phyloP scores from a whole-genome alignment of 2,888 invertebrate species.

The Eurois occulta region DNA sequence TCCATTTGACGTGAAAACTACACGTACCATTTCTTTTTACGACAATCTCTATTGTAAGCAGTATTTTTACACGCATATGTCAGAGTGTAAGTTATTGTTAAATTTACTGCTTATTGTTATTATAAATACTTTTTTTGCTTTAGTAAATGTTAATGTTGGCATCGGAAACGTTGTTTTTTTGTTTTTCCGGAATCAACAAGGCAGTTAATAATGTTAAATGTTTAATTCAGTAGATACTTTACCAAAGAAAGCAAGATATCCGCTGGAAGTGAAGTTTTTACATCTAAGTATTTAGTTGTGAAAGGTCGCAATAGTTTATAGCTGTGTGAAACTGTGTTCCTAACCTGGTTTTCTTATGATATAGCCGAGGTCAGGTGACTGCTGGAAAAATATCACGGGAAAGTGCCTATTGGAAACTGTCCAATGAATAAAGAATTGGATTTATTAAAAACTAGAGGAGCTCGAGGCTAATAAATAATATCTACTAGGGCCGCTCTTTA shows the following conservation, averaged over 20 bases:
- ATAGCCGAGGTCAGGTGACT: slow-evolving; percentile 27
- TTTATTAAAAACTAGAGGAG: not conserved
- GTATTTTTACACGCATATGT: slow-evolving; percentile 22
- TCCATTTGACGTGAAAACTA: slow-evolving; percentile 49
- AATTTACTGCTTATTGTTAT: slow-evolving; percentile 39
- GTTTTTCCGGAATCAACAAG: slow-evolving; percentile 21
- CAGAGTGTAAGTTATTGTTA: slow-evolving; percentile 25
- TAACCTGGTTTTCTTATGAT: slow-evolving; percentile 32
- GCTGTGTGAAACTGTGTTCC: slow-evolving; percentile 22
- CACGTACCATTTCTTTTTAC: slow-evolving; percentile 50
- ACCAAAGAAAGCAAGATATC: slow-evolving; percentile 5
- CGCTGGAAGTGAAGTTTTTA: not conserved
- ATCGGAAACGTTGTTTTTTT: slow-evolving; percentile 36
- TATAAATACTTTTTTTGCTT: slow-evolving; percentile 29
- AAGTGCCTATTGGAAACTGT: slow-evolving; percentile 12
- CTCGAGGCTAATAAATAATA: no score
- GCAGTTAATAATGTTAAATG: slow-evolving; percentile 18
- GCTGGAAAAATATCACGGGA: slow-evolving; percentile 25
- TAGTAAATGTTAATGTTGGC: slow-evolving; percentile 28
- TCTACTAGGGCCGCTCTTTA: no score
- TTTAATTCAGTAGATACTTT: slow-evolving; percentile 23
- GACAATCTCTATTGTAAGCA: slow-evolving; percentile 31
- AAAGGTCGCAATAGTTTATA: slow-evolving; percentile 14
- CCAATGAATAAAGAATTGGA: slow-evolving; percentile 6
- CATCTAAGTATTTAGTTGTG: slow-evolving; percentile 5